Percentiles rank a stretch among this genome's conserved stretches.
These are phyloP conservation scores for Urocynchramus pylzowi DNA, from an alignment of 2,113 vertebrate genomes.

Conservation along the genomic window DNA sequence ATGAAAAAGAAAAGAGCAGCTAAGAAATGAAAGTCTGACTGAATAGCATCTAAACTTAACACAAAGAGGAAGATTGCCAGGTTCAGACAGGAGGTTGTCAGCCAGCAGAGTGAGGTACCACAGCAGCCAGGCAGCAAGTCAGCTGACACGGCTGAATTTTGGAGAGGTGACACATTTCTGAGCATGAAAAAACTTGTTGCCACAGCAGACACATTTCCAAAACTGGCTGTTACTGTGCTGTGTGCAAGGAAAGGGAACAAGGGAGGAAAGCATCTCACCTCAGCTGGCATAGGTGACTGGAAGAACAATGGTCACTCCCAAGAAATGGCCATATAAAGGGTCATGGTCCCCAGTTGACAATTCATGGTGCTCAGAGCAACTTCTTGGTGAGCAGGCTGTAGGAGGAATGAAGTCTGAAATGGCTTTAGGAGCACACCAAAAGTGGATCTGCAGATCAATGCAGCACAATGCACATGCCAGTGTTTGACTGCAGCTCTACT, in stretches of 20 bases:
- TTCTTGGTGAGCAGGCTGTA: background rate
- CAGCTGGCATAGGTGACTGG: background rate
- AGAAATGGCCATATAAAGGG: rapidly evolving
- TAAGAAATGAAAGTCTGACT: background rate
- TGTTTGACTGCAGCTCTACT: background rate
- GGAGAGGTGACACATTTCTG: background rate
- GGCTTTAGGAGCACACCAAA: background rate
- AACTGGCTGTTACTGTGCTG: background rate
- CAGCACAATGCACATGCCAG: rapidly evolving
- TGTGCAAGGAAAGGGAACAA: background rate
- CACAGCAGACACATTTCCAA: background rate
- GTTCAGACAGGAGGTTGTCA: background rate
- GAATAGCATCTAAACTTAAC: background rate
- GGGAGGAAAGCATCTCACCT: background rate
- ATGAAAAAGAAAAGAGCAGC: background rate
- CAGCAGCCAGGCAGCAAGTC: background rate
- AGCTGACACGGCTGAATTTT: background rate
- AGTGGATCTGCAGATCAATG: background rate
- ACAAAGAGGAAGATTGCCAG: background rate
- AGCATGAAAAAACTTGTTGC: background rate
- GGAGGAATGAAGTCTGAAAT: background rate
- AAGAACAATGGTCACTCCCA: rapidly evolving
- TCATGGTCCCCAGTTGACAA: background rate
- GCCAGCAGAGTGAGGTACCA: background rate
- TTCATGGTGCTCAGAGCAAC: background rate